These are phyloP conservation scores for Poecilus cupreus DNA, from an alignment of 2,888 invertebrate genomes.

Conservation along the genomic window DNA sequence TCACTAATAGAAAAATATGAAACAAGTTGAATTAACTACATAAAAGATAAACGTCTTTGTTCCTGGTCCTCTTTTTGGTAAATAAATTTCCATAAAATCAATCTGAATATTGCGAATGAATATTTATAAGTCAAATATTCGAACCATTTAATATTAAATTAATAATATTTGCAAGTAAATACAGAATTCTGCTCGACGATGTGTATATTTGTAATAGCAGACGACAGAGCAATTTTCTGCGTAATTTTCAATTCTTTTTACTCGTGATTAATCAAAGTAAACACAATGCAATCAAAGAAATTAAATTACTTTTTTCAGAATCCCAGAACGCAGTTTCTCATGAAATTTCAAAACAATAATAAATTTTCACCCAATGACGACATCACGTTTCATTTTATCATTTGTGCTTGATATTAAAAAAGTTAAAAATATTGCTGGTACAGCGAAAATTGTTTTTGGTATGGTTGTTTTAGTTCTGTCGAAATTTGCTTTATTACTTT, in stretches of 20 bases:
- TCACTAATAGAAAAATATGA: too few relatives aligned
- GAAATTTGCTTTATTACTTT: too few relatives aligned
- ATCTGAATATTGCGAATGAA: background rate
- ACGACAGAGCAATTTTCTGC: slow-evolving; percentile 1
- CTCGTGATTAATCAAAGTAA: slow-evolving; percentile 10
- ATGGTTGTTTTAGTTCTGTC: too few relatives aligned
- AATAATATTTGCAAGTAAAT: too few relatives aligned
- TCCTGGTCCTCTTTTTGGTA: background rate
- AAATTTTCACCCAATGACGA: background rate
- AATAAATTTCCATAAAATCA: background rate
- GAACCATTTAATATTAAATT: background rate
- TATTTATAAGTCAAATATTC: slow-evolving; percentile 24
- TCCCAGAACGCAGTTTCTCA: background rate
- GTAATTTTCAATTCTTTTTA: slow-evolving; percentile 1
- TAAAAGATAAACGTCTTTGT: too few relatives aligned
- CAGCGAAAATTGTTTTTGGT: too few relatives aligned
- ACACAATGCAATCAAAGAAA: slow-evolving; percentile 33
- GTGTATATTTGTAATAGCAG: background rate
- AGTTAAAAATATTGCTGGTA: too few relatives aligned
- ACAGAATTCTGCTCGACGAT: background rate
- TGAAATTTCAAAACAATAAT: slow-evolving; percentile 6
- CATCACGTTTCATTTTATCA: too few relatives aligned
- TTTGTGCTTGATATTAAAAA: background rate
- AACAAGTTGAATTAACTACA: too few relatives aligned
- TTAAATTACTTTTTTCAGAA: slow-evolving; percentile 31